These are phyloP conservation scores for Agonopterix alstromeriana DNA, from an alignment of 2,888 invertebrate genomes.

Conservation along the genomic window DNA sequence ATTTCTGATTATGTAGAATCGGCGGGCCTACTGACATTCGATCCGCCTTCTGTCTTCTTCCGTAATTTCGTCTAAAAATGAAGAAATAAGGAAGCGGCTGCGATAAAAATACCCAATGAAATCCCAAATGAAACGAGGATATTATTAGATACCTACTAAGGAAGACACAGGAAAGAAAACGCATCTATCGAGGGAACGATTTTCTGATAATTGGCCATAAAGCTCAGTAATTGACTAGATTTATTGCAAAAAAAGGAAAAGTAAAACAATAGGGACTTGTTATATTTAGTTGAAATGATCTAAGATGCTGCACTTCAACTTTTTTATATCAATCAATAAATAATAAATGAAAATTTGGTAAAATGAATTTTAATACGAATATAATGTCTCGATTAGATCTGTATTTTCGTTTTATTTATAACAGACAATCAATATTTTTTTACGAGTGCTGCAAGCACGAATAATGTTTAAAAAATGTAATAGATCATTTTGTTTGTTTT, in stretches of 20 bases:
- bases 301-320: not conserved
- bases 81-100: not conserved
- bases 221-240: conserved; percentile 26
- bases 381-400: too few relatives aligned
- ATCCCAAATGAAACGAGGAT: not conserved
- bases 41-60: too few relatives aligned
- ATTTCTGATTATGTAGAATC: too few relatives aligned
- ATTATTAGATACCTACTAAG: not conserved
- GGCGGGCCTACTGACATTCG: too few relatives aligned
- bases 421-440: too few relatives aligned
- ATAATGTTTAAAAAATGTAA: too few relatives aligned
- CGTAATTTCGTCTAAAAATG: too few relatives aligned
- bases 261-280: not conserved
- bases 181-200: conserved; percentile 17
- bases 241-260: conserved; percentile 10
- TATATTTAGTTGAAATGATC: not conserved
- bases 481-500: too few relatives aligned
- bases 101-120: not conserved
- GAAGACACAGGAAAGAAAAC: not conserved
- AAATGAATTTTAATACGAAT: too few relatives aligned
- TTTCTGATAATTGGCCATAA: conserved; percentile 51
- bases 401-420: too few relatives aligned
- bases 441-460: too few relatives aligned
- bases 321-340: not conserved
- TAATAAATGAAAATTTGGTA: too few relatives aligned